A percentile compares a stretch with the other conserved stretches of the same genome.
Evolutionary conservation across 2,888 invertebrate genomes (phyloP).

Genomic region (Synergus itoensis): DNA sequence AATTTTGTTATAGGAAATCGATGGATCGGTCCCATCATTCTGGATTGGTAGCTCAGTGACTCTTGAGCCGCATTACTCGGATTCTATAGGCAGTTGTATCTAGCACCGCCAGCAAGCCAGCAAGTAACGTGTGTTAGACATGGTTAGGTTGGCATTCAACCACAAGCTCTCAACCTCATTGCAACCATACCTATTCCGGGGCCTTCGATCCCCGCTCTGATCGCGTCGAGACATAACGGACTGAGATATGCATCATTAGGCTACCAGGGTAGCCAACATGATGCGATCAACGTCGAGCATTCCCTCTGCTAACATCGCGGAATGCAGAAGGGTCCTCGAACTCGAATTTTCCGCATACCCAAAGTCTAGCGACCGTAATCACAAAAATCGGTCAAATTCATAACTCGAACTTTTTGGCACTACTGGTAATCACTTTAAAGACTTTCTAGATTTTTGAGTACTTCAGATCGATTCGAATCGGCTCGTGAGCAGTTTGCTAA

Average conservation of each 20-base stretch:
- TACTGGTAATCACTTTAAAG: neutral
- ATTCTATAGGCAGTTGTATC: slow-evolving; percentile 66
- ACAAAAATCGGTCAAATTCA: slow-evolving; percentile 17
- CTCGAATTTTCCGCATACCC: slow-evolving; percentile 65
- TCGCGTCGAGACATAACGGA: slow-evolving; percentile 72
- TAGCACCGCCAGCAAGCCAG: slow-evolving; percentile 62
- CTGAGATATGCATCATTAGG: slow-evolving; percentile 75
- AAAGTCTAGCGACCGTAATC: slow-evolving; percentile 18
- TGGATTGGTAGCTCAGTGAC: slow-evolving; percentile 57
- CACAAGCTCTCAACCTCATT: slow-evolving; percentile 76
- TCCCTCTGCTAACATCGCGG: slow-evolving; percentile 50
- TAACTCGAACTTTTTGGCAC: neutral
- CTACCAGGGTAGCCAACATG: slow-evolving; percentile 27
- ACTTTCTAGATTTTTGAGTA: neutral
- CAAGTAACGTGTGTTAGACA: slow-evolving; percentile 70
- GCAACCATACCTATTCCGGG: slow-evolving; percentile 62
- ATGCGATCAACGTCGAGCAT: slow-evolving; percentile 30
- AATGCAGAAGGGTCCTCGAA: slow-evolving; percentile 67
- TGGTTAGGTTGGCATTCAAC: slow-evolving; percentile 72
- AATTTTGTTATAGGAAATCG: no score
- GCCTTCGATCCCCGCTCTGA: slow-evolving; percentile 58
- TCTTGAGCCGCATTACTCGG: slow-evolving; percentile 69
- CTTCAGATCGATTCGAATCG: no score
- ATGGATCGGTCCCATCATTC: slow-evolving; percentile 22
- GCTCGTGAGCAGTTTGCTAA: no score